Base-by-base conservation (phyloP, 2,797 vertebrate genomes). In the Clarias fuscus region DNA sequence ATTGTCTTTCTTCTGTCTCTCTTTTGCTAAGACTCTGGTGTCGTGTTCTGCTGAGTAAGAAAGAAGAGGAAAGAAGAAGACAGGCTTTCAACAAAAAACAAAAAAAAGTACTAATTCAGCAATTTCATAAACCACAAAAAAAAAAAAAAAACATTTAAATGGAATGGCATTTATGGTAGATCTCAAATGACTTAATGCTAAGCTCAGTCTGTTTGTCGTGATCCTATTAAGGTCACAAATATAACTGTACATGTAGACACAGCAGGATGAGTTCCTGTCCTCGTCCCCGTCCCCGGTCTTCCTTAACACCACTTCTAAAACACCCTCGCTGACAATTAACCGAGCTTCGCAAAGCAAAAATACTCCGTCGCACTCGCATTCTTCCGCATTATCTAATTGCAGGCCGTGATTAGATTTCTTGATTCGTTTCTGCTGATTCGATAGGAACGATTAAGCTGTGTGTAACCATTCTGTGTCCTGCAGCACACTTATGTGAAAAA, bases 1-100 rank as follows among this genome's bases (percentile, higher is more conserved):
- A 92, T 99, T 99, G 94, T 99, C 97, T 92, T 99, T 99, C 92
- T 99, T 99, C 94, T 99, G 97, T 87, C 98, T 96, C 91, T 99
- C 98, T 94, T 99, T 99, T 91, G 97, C 96, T 93, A 98, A 95
- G 90, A 97, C 96, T 93, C 96, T 96, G 78, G 96, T 97, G 95
- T 99, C 97, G 40, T 94, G 96, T 93, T 97, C 98, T 98, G 95
- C 93, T 87, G 89, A 90, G 92, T 73, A 33, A 87, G 89, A 90
- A 92, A 77, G 7, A 87, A 89, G 37, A 84, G 37, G n/a, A 76
- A 64, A 86, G 37, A 18, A 85, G 37, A 89, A 40, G 20, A 17
- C 56, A 73, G 65, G 18, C 8, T 79, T 68, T 33, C 2, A 33
- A 84, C 33, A 58, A 22, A 59, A 58, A 22, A 59, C 24, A 40